Percentiles rank a stretch among this genome's conserved stretches.
Evolutionary conservation across 1,140 invertebrate genomes (phyloP).

Genomic region (Armadillidium nasatum): DNA sequence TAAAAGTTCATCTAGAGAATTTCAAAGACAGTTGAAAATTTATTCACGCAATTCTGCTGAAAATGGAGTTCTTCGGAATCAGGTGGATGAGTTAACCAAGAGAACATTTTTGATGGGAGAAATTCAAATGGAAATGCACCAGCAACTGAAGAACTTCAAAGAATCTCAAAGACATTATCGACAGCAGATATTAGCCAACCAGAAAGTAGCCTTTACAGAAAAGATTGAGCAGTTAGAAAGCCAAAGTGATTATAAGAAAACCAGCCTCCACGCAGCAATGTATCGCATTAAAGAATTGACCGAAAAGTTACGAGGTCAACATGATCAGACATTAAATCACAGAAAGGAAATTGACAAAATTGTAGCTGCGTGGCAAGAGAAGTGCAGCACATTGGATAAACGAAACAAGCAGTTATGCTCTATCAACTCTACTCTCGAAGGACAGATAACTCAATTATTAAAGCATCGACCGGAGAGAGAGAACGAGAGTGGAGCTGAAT

Average conservation of each 20-base stretch:
- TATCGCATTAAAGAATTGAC: neutral
- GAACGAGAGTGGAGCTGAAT: neutral
- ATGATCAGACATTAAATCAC: neutral
- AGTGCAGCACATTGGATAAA: neutral
- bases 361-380: neutral
- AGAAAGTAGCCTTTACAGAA: neutral
- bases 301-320: neutral
- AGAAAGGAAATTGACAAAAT: neutral
- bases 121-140: neutral
- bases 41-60: neutral
- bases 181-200: neutral
- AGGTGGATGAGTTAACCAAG: neutral
- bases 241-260: neutral
- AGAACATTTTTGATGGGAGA: neutral
- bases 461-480: neutral
- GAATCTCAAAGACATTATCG: neutral
- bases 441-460: neutral
- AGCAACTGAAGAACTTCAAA: neutral
- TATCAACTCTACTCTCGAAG: neutral
- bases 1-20: neutral
- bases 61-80: neutral
- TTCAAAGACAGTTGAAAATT: neutral
- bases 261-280: neutral
- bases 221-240: neutral
- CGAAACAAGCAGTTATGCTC: neutral